Percentiles rank a stretch among this genome's conserved stretches.
Evolutionary conservation across 2,797 vertebrate species (phyloP).

Genomic region (Acipenser transmontanus): DNA sequence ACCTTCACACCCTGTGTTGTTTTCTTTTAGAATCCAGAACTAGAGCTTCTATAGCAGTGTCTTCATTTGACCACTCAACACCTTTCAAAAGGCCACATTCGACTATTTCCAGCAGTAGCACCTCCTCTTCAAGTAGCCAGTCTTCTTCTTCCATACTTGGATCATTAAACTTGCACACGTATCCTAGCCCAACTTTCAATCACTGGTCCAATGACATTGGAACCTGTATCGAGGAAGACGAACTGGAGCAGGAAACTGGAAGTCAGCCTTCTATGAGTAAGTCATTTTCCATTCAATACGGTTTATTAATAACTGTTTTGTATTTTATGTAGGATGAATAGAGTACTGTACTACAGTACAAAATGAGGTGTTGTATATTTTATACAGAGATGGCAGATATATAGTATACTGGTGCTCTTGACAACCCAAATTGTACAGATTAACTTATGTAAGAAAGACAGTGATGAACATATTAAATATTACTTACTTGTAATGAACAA

Average conservation of each 20-base stretch:
- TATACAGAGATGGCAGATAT: too few relatives aligned
- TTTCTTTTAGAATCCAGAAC: slow-evolving; percentile 51
- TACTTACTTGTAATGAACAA: too few relatives aligned
- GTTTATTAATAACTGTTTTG: too few relatives aligned
- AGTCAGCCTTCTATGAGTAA: slow-evolving; percentile 64
- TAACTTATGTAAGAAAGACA: too few relatives aligned
- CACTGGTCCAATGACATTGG: slow-evolving; percentile 62
- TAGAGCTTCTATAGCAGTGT: slow-evolving; percentile 52
- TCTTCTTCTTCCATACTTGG: slow-evolving; percentile 71
- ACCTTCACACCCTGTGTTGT: not conserved
- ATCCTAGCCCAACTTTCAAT: slow-evolving; percentile 48
- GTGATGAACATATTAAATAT: too few relatives aligned
- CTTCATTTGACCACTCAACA: slow-evolving; percentile 55
- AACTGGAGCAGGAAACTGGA: slow-evolving; percentile 63
- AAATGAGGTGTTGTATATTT: too few relatives aligned
- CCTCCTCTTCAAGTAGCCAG: slow-evolving; percentile 74
- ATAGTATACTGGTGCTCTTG: too few relatives aligned
- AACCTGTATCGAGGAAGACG: slow-evolving; percentile 69
- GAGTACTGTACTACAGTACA: too few relatives aligned
- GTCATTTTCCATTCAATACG: slow-evolving; percentile 18
- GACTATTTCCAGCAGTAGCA: slow-evolving; percentile 78
- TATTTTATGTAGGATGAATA: too few relatives aligned
- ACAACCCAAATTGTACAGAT: too few relatives aligned
- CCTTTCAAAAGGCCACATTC: slow-evolving; percentile 75
- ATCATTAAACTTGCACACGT: slow-evolving; percentile 63